Evolutionary conservation across 2,888 invertebrate genomes (phyloP).

Genomic region (Branchellion lobata): DNA sequence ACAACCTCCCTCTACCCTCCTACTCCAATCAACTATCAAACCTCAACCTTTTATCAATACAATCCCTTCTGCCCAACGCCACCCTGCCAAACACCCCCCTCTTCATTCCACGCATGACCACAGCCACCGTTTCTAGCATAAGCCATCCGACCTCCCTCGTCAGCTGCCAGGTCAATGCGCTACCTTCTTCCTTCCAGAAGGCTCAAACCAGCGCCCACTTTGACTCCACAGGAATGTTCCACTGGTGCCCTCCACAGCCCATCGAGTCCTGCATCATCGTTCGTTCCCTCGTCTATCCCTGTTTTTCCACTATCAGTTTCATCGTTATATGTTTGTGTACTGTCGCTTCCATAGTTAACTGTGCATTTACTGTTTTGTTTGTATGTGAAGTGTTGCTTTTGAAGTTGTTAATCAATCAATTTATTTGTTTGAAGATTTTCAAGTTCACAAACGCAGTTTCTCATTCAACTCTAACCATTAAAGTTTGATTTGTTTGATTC

Average conservation of each 20-base stretch:
- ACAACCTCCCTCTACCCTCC: too few species aligned
- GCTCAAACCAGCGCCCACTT: constrained; percentile 61
- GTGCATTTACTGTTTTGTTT: too few species aligned
- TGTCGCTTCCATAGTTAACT: too few species aligned
- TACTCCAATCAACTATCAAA: too few species aligned
- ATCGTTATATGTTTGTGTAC: too few species aligned
- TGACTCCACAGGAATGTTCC: constrained; percentile 99
- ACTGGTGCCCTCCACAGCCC: constrained; percentile 96
- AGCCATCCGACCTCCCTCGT: constrained; percentile 26
- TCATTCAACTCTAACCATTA: too few species aligned
- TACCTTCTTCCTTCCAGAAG: neutral
- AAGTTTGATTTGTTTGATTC: too few species aligned
- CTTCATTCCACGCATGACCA: constrained; percentile 23
- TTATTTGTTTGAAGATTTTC: too few species aligned
- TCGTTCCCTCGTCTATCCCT: constrained; percentile 55
- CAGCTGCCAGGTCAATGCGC: constrained; percentile 1
- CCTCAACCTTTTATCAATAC: neutral
- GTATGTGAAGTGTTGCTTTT: too few species aligned
- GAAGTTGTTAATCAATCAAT: too few species aligned
- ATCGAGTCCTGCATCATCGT: constrained; percentile 97
- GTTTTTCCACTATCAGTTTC: too few species aligned
- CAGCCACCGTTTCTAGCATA: constrained; percentile 29
- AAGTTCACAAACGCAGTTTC: too few species aligned
- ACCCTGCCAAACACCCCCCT: neutral
- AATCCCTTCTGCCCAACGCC: neutral